Conservation (phyloP, 2,888 invertebrate genomes). For the Agrilus mali region DNA sequence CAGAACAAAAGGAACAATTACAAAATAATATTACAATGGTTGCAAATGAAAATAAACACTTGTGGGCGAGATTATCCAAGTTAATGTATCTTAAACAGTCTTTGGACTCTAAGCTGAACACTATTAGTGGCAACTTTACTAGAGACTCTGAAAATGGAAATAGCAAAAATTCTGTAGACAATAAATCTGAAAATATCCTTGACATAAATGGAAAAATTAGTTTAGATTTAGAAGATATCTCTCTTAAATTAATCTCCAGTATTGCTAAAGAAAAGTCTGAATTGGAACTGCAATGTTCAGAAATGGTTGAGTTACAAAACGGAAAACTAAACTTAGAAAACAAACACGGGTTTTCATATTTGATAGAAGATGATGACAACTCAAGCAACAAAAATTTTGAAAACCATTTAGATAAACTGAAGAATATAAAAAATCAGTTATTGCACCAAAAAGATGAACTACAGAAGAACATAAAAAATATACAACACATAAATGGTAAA, state of each 20-base stretch:
- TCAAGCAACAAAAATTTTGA: constrained; percentile 50
- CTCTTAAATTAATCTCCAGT: constrained; percentile 55
- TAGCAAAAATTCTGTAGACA: too few species aligned
- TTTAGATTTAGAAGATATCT: constrained; percentile 65
- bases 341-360: constrained; percentile 46
- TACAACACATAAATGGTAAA: constrained; percentile 35
- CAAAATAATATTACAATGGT: constrained; percentile 71
- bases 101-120: constrained; percentile 37
- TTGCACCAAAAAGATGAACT: constrained; percentile 50
- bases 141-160: constrained; percentile 22
- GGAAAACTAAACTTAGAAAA: constrained; percentile 43
- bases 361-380: constrained; percentile 39
- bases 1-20: constrained; percentile 62
- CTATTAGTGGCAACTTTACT: constrained; percentile 39
- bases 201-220: constrained; percentile 39
- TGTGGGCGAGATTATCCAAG: constrained; percentile 62
- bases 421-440: constrained; percentile 47
- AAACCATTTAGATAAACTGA: constrained; percentile 49
- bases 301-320: constrained; percentile 52
- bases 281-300: constrained; percentile 52
- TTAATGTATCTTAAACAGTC: constrained; percentile 47
- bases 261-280: constrained; percentile 57
- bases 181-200: constrained; percentile 26
- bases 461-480: constrained; percentile 32
- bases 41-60: constrained; percentile 64